Evolutionary conservation across 2,888 invertebrate genomes (phyloP), one percentile per base, ranked within the genome.

Genomic region (Choreutis nemorana): DNA sequence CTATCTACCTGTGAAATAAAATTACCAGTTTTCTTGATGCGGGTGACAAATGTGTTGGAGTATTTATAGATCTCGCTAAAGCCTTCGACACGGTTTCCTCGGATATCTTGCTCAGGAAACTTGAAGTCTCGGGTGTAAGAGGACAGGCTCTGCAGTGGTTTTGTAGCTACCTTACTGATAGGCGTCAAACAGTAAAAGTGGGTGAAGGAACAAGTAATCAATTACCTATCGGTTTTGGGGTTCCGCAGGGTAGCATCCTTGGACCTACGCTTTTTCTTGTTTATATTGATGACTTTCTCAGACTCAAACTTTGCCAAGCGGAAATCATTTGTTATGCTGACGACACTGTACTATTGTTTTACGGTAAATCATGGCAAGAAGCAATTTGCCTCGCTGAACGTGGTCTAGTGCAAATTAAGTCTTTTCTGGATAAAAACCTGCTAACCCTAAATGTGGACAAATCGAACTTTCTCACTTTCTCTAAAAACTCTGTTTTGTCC

Each of bases 391-490:
- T 6, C 4, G 23, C 23, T 23, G 23, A 4, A 23, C 8, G n/a
- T 23, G 23, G 4, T n/a, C 8, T n/a, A 4, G 8, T 10, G 10
- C 4, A n/a, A 4, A 4, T 23, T 9, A 4, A 6, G 8, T 4
- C 4, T n/a, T 23, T n/a, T n/a, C 23, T 23, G 5, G n/a, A 23
- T 23, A n/a, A n/a, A n/a, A 23, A 23, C 23, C 23, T 23, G 5
- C n/a, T 23, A 6, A 7, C 23, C 4, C 23, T 4, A 23, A 23
- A 23, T 23, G n/a, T n/a, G n/a, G n/a, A n/a, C n/a, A n/a, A n/a
- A n/a, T n/a, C n/a, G n/a, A n/a, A n/a, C n/a, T n/a, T n/a, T n/a
- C n/a, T n/a, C n/a, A n/a, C n/a, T n/a, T n/a, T n/a, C n/a, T n/a
- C n/a, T n/a, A n/a, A n/a, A n/a, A n/a, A n/a, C n/a, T n/a, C n/a